Base-by-base conservation (phyloP, 2,797 vertebrate species). In the Hypotaenidia okinawae region DNA sequence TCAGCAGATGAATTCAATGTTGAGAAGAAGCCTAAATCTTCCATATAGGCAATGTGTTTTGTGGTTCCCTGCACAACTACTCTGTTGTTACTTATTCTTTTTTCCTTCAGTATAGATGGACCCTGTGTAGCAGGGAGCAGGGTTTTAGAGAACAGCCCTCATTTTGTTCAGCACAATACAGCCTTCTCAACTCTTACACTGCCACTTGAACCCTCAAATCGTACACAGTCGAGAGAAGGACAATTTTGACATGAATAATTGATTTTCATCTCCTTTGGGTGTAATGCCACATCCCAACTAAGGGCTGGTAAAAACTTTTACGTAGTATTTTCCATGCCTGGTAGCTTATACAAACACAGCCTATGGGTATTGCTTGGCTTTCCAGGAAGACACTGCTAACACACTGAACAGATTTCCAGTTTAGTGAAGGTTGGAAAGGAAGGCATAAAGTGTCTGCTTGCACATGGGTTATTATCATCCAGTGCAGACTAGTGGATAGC, bases 51-150 rank as follows among this genome's bases (percentile, higher is more conserved):
- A 92, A 87, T 28, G 75, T 39, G 73, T 87, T 95, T 94, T 86
- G 86, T 83, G 78, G 54, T n/a, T 92, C 67, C 90, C 80, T 80
- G 84, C 93, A 96, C 94, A 96, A 95, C 81, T 94, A 77, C 94
- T 91, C 95, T 96, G 90, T 95, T 96, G 95, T 95, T 96, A 92
- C 88, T 96, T 62, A 93, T 59, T 94, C 81, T 90, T 88, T 91
- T 75, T 75, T 90, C 32, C 86, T 92, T 83, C 88, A 94, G 68
- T 87, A 93, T 93, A 92, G 94, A 96, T 94, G 84, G 88, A 95
- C 68, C 93, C 72, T 87, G 41, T 92, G 84, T 89, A 84, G 78
- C 80, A 94, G 77, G 41, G 91, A 93, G 86, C 37, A 55, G 57
- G 70, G 74, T n/a, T 95, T 85, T 80, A 51, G 88, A 97, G 90